Conservation (phyloP, 2,113 vertebrate species). For the Crypturellus undulatus region DNA sequence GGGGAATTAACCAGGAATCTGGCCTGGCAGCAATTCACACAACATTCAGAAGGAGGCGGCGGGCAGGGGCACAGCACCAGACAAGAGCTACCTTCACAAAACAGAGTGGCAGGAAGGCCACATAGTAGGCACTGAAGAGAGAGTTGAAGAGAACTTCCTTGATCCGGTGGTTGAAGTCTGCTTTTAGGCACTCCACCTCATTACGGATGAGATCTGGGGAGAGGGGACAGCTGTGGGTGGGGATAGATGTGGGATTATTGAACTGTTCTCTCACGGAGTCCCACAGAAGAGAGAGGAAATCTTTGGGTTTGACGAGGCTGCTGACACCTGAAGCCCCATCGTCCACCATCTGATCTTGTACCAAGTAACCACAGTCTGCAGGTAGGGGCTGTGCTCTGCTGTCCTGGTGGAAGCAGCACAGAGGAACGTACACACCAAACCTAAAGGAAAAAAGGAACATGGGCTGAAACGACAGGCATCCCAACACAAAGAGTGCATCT, state of each 20-base stretch:
- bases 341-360: constrained; percentile 85
- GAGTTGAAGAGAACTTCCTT: constrained; percentile 99
- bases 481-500: background rate
- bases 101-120: constrained; percentile 96
- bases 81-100: constrained; percentile 91
- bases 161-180: constrained; percentile 97
- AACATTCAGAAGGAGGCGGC: constrained; percentile 40
- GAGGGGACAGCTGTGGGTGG: constrained; percentile 93
- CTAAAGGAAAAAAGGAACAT: constrained; percentile 66
- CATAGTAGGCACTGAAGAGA: constrained; percentile 98
- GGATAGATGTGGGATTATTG: constrained; percentile 86
- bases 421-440: constrained; percentile 96
- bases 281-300: constrained; percentile 91
- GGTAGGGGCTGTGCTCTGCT: constrained; percentile 84
- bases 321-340: constrained; percentile 78
- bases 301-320: constrained; percentile 87
- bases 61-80: background rate
- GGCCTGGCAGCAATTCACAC: constrained; percentile 48
- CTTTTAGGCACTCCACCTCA: constrained; percentile 96
- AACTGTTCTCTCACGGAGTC: constrained; percentile 96
- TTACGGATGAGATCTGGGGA: constrained; percentile 95
- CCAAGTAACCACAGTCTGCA: constrained; percentile 86
- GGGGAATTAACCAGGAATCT: constrained; percentile 81
- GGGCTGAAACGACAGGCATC: background rate
- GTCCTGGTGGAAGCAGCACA: constrained; percentile 98